Conservation (phyloP, 2,888 invertebrate species). For the Cataglyphis livida region DNA sequence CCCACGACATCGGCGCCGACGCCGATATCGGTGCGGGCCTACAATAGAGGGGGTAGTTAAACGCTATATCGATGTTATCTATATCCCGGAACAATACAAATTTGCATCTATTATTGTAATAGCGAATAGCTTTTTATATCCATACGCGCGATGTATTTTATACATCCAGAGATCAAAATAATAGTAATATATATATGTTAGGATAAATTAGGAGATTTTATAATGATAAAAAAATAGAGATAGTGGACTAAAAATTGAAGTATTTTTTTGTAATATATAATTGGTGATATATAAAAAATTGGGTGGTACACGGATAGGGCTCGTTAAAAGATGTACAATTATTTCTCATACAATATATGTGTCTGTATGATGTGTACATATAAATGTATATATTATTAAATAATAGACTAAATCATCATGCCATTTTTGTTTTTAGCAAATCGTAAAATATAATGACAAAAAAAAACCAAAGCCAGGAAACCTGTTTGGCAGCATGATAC, state of each 20-base stretch:
- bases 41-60: constrained; percentile 2
- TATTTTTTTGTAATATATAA: constrained; percentile 13
- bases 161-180: neutral
- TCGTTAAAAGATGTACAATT: constrained; percentile 20
- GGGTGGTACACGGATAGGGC: neutral
- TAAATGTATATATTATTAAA: constrained; percentile 31
- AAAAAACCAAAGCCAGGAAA: constrained; percentile 2
- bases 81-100: neutral
- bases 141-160: neutral
- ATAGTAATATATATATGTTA: neutral
- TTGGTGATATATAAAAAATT: constrained; percentile 12
- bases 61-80: constrained; percentile 22
- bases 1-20: constrained; percentile 17
- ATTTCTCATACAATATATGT: constrained; percentile 14
- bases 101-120: constrained; percentile 42
- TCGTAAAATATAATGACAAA: constrained; percentile 30
- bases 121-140: neutral
- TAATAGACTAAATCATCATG: constrained; percentile 39
- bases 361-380: neutral
- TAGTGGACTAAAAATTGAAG: constrained; percentile 17
- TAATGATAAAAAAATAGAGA: neutral
- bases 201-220: neutral
- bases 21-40: neutral
- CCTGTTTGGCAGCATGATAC: constrained; percentile 36
- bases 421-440: neutral